A percentile compares a stretch with the other conserved stretches of the same genome.
These are phyloP conservation scores for Saccostrea echinata DNA, from an alignment of 1,140 invertebrate genomes.

Conservation along the genomic window DNA sequence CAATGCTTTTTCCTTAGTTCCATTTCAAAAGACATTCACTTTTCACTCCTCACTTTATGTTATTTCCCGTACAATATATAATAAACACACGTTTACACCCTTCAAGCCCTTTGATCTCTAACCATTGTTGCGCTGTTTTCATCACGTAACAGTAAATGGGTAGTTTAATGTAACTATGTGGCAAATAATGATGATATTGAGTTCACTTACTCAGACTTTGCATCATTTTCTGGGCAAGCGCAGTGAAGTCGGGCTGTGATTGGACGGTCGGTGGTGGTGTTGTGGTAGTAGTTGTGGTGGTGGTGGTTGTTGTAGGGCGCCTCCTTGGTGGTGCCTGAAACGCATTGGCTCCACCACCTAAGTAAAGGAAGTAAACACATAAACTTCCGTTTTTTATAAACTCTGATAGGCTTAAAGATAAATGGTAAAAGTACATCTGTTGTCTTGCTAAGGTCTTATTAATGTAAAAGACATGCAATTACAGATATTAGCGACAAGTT, in stretches of 20 bases:
- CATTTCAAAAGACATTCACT: no score
- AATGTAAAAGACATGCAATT: no score
- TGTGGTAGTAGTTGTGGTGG: not conserved
- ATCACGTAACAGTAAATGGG: not conserved
- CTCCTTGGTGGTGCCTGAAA: not conserved
- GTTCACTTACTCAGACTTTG: not conserved
- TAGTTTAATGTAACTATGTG: no score
- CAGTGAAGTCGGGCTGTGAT: conserved; percentile 26
- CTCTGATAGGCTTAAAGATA: not conserved
- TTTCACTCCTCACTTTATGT: no score
- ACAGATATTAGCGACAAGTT: no score
- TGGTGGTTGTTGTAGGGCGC: not conserved
- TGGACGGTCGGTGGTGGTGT: not conserved
- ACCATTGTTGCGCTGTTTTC: no score
- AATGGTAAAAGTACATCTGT: no score
- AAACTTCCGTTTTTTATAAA: not conserved
- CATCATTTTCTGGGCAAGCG: conserved; percentile 21
- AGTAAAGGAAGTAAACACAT: not conserved
- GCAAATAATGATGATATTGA: not conserved
- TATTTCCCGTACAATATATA: no score
- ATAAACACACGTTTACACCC: no score
- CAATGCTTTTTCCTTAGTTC: not conserved
- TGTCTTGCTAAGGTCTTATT: no score
- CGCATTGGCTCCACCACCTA: not conserved
- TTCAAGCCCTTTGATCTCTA: no score